Percentiles rank a stretch among this genome's conserved stretches.
phyloP scores from a whole-genome alignment of 2,113 vertebrate genomes.

The Damaliscus lunatus region DNA sequence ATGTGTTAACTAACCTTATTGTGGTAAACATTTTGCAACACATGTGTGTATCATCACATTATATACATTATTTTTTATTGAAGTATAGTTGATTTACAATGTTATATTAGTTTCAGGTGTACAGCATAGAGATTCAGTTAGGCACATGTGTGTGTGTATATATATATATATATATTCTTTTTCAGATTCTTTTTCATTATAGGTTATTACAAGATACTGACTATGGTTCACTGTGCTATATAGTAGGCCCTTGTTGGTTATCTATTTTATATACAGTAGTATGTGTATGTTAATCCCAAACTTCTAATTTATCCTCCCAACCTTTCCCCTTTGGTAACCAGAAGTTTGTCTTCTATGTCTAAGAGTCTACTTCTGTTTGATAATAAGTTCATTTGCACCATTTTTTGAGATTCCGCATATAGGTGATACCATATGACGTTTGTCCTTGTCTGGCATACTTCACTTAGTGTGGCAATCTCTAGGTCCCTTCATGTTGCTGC shows the following conservation, averaged over 20 bases:
- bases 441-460: not conserved
- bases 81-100: not conserved
- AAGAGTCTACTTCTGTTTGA: not conserved
- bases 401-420: not conserved
- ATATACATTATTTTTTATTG: not conserved
- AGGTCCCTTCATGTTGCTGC: not conserved
- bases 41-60: not conserved
- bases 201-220: not conserved
- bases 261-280: not conserved
- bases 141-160: not conserved
- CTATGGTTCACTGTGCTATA: not conserved
- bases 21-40: not conserved
- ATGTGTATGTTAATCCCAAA: not conserved
- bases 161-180: not conserved
- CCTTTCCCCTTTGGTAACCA: not conserved
- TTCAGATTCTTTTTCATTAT: not conserved
- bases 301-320: not conserved
- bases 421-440: not conserved
- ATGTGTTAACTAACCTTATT: not conserved
- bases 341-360: not conserved
- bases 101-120: not conserved
- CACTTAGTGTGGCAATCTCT: not conserved
- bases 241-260: not conserved
- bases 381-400: not conserved
- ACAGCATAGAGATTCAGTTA: not conserved